phyloP scores from a whole-genome alignment of 92 coral and sea anemone genomes.

The Metridium senile region DNA sequence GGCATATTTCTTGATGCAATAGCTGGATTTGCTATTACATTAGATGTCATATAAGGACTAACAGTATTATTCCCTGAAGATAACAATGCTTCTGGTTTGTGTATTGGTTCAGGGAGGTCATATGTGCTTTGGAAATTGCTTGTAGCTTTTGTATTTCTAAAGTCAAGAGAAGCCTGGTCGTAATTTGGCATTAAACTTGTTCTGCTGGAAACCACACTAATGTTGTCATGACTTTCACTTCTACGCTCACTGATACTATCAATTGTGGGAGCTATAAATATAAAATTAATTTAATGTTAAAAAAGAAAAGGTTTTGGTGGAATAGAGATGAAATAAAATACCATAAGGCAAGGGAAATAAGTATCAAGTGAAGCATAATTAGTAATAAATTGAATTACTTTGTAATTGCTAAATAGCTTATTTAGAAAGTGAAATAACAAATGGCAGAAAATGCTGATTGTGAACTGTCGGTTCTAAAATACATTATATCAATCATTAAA shows the following conservation, averaged over 20 bases:
- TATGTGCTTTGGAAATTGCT: conserved; percentile 12
- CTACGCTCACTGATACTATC: conserved; percentile 34
- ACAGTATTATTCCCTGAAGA: not conserved
- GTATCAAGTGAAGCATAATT: no score
- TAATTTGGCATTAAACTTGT: conserved; percentile 71
- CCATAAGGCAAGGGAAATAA: no score
- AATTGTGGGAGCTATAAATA: conserved; percentile 46
- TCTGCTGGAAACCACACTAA: conserved; percentile 69
- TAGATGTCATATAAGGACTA: conserved; percentile 9
- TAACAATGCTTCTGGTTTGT: not conserved
- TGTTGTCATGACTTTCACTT: conserved; percentile 48
- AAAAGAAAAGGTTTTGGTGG: not conserved
- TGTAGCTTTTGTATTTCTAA: conserved; percentile 46
- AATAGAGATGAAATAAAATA: not conserved
- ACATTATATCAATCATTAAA: no score
- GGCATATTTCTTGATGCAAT: conserved; percentile 5
- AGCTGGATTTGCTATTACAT: not conserved
- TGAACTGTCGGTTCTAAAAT: no score
- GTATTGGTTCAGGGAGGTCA: not conserved
- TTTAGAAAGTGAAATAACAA: no score
- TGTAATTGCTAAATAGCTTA: no score
- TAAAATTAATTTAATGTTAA: not conserved
- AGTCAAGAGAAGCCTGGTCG: conserved; percentile 74
- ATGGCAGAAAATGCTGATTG: no score
- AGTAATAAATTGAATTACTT: no score